Percentiles rank a stretch among this genome's conserved stretches.
phyloP scores from a whole-genome alignment of 2,888 invertebrate genomes.

The Asteroscopus sphinx region DNA sequence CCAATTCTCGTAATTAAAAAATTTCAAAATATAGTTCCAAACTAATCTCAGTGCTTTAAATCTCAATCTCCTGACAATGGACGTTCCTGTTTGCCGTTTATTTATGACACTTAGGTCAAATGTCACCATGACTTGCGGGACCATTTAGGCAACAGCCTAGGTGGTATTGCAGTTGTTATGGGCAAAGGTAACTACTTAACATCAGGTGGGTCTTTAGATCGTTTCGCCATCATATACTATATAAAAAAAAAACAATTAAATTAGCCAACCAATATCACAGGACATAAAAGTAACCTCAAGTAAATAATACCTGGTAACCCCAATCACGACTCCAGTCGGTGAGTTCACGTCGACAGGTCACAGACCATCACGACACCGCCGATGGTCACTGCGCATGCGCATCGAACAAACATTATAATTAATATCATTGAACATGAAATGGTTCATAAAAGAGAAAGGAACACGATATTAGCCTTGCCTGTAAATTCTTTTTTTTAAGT shows the following conservation, averaged over 20 bases:
- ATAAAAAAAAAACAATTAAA: neutral
- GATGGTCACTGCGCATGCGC: conserved; percentile 57
- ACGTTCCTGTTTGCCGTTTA: no score
- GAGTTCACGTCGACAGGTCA: conserved; percentile 64
- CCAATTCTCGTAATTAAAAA: no score
- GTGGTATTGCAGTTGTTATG: no score
- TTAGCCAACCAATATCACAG: neutral
- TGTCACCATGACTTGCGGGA: no score
- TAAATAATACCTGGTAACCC: conserved; percentile 47
- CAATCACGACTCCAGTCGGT: conserved; percentile 61
- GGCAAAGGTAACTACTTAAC: no score
- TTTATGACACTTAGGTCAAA: no score
- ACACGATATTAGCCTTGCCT: conserved; percentile 33
- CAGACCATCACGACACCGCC: conserved; percentile 65
- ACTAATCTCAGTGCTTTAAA: no score
- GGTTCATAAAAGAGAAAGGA: conserved; percentile 51
- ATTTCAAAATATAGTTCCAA: no score
- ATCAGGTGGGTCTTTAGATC: no score
- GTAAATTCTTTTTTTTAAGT: conserved; percentile 7
- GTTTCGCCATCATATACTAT: no score
- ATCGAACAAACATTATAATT: conserved; percentile 54
- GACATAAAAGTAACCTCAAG: conserved; percentile 18
- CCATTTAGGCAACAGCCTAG: no score
- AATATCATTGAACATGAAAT: conserved; percentile 47
- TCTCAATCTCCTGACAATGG: no score